phyloP scores from a whole-genome alignment of 2,797 vertebrate species.

The Amblyopsis hoosieri region DNA sequence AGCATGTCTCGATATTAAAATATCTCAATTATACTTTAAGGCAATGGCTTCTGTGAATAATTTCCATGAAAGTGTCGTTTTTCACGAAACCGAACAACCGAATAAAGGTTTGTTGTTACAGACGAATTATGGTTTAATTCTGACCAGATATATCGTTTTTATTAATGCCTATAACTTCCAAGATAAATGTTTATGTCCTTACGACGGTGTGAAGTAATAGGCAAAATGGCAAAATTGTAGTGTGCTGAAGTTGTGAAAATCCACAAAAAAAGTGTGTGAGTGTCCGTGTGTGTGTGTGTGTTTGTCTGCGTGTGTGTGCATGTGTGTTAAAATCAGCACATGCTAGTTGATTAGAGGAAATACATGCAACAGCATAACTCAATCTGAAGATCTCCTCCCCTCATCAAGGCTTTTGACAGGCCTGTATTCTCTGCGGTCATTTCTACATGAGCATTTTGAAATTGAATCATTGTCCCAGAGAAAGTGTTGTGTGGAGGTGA shows the following conservation, averaged over 20 bases:
- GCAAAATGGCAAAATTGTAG: slow-evolving; percentile 32
- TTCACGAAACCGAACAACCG: slow-evolving; percentile 33
- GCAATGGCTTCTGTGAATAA: slow-evolving; percentile 40
- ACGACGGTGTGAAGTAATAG: slow-evolving; percentile 53
- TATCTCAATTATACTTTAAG: slow-evolving; percentile 39
- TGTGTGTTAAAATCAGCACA: slow-evolving; percentile 52
- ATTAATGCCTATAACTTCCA: slow-evolving; percentile 54
- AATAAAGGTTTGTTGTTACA: slow-evolving; percentile 51
- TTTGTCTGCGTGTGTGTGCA: slow-evolving; percentile 24
- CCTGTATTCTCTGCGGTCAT: slow-evolving; percentile 56
- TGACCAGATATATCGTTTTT: slow-evolving; percentile 51
- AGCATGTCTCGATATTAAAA: slow-evolving; percentile 7
- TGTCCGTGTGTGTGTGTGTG: slow-evolving; percentile 27
- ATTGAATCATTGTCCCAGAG: slow-evolving; percentile 68
- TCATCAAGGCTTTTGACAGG: slow-evolving; percentile 67
- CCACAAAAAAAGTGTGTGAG: slow-evolving; percentile 2
- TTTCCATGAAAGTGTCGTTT: slow-evolving; percentile 35
- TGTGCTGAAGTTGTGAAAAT: slow-evolving; percentile 24
- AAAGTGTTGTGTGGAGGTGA: slow-evolving; percentile 13
- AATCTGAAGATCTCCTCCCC: slow-evolving; percentile 72
- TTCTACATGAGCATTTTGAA: slow-evolving; percentile 66
- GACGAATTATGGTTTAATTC: slow-evolving; percentile 60
- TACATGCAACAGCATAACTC: slow-evolving; percentile 74
- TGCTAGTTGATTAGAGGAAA: slow-evolving; percentile 65
- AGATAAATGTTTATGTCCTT: slow-evolving; percentile 70